A percentile compares a stretch with the other conserved stretches of the same genome.
Evolutionary conservation across 2,113 vertebrate genomes (phyloP).

Genomic region (Phaethornis superciliosus): DNA sequence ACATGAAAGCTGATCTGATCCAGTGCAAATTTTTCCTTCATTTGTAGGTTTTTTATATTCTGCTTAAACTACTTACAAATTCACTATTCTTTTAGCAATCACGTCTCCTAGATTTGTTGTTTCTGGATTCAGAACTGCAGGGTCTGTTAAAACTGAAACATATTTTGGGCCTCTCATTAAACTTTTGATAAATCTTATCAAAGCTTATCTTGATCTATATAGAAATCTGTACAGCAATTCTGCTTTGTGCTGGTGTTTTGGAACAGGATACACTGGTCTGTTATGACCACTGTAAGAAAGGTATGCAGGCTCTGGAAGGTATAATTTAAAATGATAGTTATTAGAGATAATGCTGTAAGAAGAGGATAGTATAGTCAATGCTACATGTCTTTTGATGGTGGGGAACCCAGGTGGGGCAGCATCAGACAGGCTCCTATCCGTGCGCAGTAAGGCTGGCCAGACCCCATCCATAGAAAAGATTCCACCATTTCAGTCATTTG

Average conservation of each 20-base stretch:
- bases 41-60: neutral
- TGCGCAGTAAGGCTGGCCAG: neutral
- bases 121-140: neutral
- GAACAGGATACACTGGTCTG: neutral
- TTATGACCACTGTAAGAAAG: neutral
- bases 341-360: neutral
- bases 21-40: neutral
- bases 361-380: neutral
- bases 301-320: neutral
- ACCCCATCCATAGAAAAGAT: neutral
- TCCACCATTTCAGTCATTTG: neutral
- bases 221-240: neutral
- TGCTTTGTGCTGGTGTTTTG: neutral
- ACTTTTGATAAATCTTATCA: neutral
- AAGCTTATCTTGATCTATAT: neutral
- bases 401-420: neutral
- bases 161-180: neutral
- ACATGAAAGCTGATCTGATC: neutral
- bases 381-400: neutral
- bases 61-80: neutral
- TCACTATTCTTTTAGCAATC: neutral
- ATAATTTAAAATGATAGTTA: neutral
- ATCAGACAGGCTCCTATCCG: neutral
- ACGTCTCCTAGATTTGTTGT: neutral
- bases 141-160: neutral